These are phyloP conservation scores for Rhadinocentrus ornatus DNA, from an alignment of 2,797 vertebrate genomes.

Conservation along the genomic window DNA sequence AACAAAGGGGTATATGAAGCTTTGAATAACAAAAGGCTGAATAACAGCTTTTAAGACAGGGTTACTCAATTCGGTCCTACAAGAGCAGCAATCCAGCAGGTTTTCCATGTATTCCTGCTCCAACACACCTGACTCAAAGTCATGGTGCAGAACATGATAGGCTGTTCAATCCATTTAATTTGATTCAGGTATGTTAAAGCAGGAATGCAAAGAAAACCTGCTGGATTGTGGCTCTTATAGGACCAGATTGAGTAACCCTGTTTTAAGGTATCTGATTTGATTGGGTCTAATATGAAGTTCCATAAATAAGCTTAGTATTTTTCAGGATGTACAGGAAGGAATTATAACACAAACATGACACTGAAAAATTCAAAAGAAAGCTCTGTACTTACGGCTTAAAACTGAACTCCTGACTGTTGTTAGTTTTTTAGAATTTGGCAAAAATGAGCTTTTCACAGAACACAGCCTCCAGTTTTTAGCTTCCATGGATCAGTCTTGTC, in stretches of 20 bases:
- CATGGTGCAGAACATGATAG: too few species aligned
- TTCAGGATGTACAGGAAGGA: not conserved
- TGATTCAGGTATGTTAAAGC: too few species aligned
- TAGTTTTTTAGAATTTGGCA: conserved; percentile 16
- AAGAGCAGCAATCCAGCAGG: too few species aligned
- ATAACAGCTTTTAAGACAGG: not conserved
- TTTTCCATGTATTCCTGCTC: too few species aligned
- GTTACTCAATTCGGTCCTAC: too few species aligned
- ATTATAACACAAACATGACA: not conserved
- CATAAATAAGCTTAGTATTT: not conserved
- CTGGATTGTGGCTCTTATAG: too few species aligned
- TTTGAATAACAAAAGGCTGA: not conserved
- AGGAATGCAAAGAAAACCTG: too few species aligned
- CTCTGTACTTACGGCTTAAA: conserved; percentile 62
- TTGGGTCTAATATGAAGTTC: not conserved
- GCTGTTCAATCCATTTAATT: too few species aligned
- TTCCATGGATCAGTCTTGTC: conserved; percentile 37
- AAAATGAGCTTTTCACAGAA: conserved; percentile 42
- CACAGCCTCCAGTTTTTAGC: conserved; percentile 33
- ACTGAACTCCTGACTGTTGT: conserved; percentile 18
- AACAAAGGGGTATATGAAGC: conserved; percentile 1
- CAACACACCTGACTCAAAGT: too few species aligned
- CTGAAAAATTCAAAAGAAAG: conserved; percentile 27
- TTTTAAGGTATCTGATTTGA: conserved; percentile 7
- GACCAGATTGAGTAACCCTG: too few species aligned